Percentiles rank a stretch among this genome's conserved stretches.
phyloP scores from a whole-genome alignment of 53 echinoderm and acorn worm genomes.

The Crossaster papposus region DNA sequence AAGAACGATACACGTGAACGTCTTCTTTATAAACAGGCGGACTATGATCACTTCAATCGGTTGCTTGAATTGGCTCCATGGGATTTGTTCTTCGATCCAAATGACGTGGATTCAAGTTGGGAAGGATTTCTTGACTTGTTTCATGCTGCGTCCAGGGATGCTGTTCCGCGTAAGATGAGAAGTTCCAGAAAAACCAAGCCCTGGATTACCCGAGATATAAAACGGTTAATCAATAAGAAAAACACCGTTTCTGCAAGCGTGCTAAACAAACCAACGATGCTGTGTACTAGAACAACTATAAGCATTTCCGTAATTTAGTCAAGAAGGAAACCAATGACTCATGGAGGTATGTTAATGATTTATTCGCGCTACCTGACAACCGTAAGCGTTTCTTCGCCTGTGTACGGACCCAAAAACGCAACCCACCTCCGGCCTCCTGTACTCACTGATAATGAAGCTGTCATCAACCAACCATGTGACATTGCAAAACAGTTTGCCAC shows the following conservation, averaged over 20 bases:
- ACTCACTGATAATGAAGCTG: slow-evolving; percentile 11
- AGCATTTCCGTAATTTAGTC: slow-evolving; percentile 9
- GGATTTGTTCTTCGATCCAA: slow-evolving; percentile 32
- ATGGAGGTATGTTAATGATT: neutral
- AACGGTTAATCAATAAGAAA: slow-evolving; percentile 36
- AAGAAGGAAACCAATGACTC: neutral
- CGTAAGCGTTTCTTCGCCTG: slow-evolving; percentile 54
- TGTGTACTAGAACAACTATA: neutral
- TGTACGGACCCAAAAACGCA: slow-evolving; percentile 44
- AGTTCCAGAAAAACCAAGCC: no score
- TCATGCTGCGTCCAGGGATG: slow-evolving; percentile 39
- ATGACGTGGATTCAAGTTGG: slow-evolving; percentile 46
- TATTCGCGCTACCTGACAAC: slow-evolving; percentile 29
- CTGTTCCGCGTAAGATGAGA: slow-evolving; percentile 9
- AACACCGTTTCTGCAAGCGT: neutral
- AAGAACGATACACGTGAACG: slow-evolving; percentile 7
- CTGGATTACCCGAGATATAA: no score
- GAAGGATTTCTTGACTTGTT: slow-evolving; percentile 53
- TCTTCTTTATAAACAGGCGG: slow-evolving; percentile 30
- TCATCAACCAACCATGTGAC: neutral
- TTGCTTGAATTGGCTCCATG: slow-evolving; percentile 41
- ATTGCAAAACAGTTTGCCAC: slow-evolving; percentile 13
- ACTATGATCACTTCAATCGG: slow-evolving; percentile 46
- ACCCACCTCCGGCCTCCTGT: slow-evolving; percentile 53
- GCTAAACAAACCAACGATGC: neutral